These are phyloP conservation scores for Encarsia formosa DNA, from an alignment of 2,888 invertebrate species.

Conservation along the genomic window DNA sequence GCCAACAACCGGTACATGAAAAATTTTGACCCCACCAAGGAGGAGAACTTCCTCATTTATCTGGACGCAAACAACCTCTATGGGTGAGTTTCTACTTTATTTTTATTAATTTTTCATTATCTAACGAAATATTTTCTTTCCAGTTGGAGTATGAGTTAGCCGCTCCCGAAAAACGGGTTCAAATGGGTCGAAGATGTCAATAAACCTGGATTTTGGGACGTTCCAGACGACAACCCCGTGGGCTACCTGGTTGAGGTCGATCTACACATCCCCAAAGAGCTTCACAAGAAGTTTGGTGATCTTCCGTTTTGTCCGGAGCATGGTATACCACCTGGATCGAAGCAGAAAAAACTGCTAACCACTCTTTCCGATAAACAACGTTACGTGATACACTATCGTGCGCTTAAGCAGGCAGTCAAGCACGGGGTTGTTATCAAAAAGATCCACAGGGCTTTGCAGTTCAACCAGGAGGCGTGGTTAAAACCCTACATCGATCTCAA, in stretches of 20 bases:
- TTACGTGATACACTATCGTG: constrained; percentile 42
- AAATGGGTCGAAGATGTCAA: constrained; percentile 2
- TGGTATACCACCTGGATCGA: constrained; percentile 21
- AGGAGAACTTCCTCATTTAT: neutral
- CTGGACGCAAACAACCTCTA: constrained; percentile 9
- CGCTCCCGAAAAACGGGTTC: neutral
- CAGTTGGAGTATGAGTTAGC: constrained; percentile 1
- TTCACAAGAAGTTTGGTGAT: neutral
- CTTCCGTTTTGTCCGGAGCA: constrained; percentile 33
- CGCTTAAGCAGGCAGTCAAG: constrained; percentile 35
- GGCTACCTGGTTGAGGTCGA: too few relatives aligned
- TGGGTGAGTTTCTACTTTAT: too few relatives aligned
- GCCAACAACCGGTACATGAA: constrained; percentile 6
- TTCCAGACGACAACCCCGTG: constrained; percentile 2
- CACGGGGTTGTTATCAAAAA: constrained; percentile 32
- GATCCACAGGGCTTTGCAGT: constrained; percentile 38
- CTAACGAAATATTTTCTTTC: too few relatives aligned
- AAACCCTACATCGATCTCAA: constrained; percentile 36
- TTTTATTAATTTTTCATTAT: too few relatives aligned
- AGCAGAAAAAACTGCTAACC: constrained; percentile 33
- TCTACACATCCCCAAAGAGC: neutral
- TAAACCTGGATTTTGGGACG: neutral
- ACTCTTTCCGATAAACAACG: constrained; percentile 32
- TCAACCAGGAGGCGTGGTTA: constrained; percentile 38
- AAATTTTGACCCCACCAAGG: neutral